These are phyloP conservation scores for Phalangium opilio DNA, from an alignment of 2,888 invertebrate species.

Conservation along the genomic window DNA sequence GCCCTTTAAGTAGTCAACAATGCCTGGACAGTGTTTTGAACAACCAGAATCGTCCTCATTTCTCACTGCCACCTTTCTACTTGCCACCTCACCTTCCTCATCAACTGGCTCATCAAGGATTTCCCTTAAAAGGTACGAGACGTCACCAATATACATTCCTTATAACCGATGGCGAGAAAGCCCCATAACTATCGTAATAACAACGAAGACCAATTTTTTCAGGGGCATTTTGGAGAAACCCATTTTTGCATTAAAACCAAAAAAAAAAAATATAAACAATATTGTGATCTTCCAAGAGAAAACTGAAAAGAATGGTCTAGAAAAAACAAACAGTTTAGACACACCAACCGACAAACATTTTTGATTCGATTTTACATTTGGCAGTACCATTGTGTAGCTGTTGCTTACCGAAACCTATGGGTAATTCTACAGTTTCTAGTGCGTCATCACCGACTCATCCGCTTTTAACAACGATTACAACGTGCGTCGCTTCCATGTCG, in stretches of 20 bases:
- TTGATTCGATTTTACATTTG: too few relatives aligned
- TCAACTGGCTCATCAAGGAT: conserved; percentile 61
- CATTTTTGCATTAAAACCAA: too few relatives aligned
- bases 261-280: too few relatives aligned
- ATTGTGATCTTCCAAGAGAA: too few relatives aligned
- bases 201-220: too few relatives aligned
- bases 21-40: conserved; percentile 17
- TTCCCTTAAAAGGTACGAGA: conserved; percentile 63
- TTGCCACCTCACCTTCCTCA: conserved; percentile 18
- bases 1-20: conserved; percentile 14
- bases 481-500: conserved; percentile 4
- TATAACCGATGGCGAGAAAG: too few relatives aligned
- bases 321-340: too few relatives aligned
- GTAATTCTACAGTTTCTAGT: conserved; percentile 23
- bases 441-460: conserved; percentile 8
- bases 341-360: too few relatives aligned
- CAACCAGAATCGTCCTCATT: conserved; percentile 12
- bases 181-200: too few relatives aligned
- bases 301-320: too few relatives aligned
- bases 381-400: conserved; percentile 60
- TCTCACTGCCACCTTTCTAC: conserved; percentile 18
- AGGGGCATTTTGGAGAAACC: too few relatives aligned
- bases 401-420: conserved; percentile 44
- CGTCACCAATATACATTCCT: too few relatives aligned
- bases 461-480: background rate